phyloP scores from a whole-genome alignment of 2,888 invertebrate genomes.

The Drosophila planitibia region DNA sequence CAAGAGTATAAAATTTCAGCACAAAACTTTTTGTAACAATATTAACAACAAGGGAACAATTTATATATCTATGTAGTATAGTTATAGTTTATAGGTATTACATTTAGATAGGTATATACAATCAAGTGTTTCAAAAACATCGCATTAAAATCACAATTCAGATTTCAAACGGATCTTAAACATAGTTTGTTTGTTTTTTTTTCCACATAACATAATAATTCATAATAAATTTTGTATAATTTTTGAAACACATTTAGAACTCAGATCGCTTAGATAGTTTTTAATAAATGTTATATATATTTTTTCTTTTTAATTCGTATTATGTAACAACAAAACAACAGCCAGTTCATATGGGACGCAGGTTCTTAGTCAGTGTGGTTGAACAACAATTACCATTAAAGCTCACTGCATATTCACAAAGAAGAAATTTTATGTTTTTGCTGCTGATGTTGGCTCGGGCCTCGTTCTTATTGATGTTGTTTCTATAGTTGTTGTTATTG shows the following conservation, averaged over 20 bases:
- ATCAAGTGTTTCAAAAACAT: conserved; percentile 55
- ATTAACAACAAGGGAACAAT: conserved; percentile 69
- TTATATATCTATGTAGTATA: conserved; percentile 24
- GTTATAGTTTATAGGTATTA: conserved; percentile 44
- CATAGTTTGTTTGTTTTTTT: background rate
- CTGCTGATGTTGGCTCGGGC: conserved; percentile 31
- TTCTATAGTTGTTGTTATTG: conserved; percentile 22
- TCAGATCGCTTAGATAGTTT: conserved; percentile 29
- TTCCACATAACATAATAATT: background rate
- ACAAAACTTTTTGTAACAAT: conserved; percentile 57
- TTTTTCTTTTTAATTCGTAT: conserved; percentile 19
- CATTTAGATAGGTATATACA: conserved; percentile 60
- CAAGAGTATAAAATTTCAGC: conserved; percentile 49
- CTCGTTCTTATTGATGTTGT: conserved; percentile 18
- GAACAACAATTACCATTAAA: conserved; percentile 63
- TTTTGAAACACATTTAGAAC: conserved; percentile 61
- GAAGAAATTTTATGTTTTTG: conserved; percentile 9
- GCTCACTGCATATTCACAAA: conserved; percentile 42
- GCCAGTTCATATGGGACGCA: conserved; percentile 66
- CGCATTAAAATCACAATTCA: background rate
- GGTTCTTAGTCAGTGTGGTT: conserved; percentile 49
- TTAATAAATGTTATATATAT: background rate
- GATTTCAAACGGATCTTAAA: background rate
- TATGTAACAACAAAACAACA: conserved; percentile 57
- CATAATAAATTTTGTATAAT: conserved; percentile 9